A percentile compares a stretch with the other conserved stretches of the same genome.
Conservation (phyloP, 2,888 invertebrate genomes). For the Rhamnusium bicolor region DNA sequence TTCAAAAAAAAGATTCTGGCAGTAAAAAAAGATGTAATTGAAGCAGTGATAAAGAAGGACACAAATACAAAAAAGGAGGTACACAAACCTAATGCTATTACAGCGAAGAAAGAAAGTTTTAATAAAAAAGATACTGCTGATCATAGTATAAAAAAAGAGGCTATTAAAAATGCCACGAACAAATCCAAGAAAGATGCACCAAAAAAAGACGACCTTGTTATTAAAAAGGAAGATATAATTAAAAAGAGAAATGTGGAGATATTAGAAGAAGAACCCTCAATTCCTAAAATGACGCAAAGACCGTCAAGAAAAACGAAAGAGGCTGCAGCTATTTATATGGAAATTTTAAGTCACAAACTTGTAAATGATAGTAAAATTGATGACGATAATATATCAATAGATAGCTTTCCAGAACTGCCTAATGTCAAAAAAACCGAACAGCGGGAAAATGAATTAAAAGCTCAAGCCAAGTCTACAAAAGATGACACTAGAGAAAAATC, state of each 20-base stretch:
- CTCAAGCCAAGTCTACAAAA: conserved; percentile 66
- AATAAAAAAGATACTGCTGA: conserved; percentile 39
- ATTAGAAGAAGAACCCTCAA: conserved; percentile 29
- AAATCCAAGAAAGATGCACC: conserved; percentile 51
- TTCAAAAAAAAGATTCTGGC: conserved; percentile 24
- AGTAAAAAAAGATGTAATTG: conserved; percentile 44
- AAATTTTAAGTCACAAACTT: conserved; percentile 80
- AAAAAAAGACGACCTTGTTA: conserved; percentile 41
- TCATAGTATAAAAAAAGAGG: conserved; percentile 1
- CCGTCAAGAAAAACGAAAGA: conserved; percentile 83
- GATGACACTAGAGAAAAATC: conserved; percentile 42
- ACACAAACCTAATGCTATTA: conserved; percentile 7
- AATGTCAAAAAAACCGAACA: conserved; percentile 77
- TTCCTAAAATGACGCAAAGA: conserved; percentile 59
- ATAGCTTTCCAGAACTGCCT: conserved; percentile 80
- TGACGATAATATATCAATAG: conserved; percentile 78
- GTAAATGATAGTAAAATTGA: conserved; percentile 77
- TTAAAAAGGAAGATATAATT: conserved; percentile 36
- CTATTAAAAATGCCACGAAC: conserved; percentile 33
- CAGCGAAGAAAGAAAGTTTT: conserved; percentile 39
- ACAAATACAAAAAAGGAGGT: not conserved
- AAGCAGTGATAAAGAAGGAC: conserved; percentile 34
- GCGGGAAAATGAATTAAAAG: conserved; percentile 75
- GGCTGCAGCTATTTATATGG: conserved; percentile 83
- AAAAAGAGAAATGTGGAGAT: conserved; percentile 36